phyloP scores from a whole-genome alignment of 2,888 invertebrate genomes.

The Scaptomyza polygonia region DNA sequence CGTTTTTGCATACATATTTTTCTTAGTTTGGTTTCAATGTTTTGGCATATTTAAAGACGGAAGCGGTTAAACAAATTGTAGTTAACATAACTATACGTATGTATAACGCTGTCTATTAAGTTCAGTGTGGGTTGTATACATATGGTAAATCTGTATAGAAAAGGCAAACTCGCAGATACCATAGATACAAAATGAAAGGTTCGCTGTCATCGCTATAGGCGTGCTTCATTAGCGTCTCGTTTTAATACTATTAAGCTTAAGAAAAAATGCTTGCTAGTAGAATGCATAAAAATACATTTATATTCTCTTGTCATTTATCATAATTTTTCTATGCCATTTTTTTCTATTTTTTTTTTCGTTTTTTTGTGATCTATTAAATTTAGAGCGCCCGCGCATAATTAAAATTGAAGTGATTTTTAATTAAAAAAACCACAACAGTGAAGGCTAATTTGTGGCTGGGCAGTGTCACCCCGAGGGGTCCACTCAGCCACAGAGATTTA shows the following conservation, averaged over 20 bases:
- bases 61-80: constrained; percentile 46
- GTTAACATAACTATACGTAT: constrained; percentile 55
- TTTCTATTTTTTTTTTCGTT: background rate
- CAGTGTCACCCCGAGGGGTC: constrained; percentile 16
- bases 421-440: constrained; percentile 53
- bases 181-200: constrained; percentile 48
- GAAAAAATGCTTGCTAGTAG: constrained; percentile 30
- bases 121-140: constrained; percentile 22
- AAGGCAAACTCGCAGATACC: constrained; percentile 21
- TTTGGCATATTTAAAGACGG: constrained; percentile 50
- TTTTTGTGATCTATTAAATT: constrained; percentile 50
- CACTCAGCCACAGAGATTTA: constrained; percentile 26
- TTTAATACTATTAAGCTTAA: constrained; percentile 19
- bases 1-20: constrained; percentile 47
- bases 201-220: constrained; percentile 43
- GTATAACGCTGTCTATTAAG: constrained; percentile 20
- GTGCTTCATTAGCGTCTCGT: constrained; percentile 69
- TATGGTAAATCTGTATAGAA: constrained; percentile 4
- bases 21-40: constrained; percentile 27
- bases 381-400: constrained; percentile 55
- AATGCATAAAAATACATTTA: constrained; percentile 45
- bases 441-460: constrained; percentile 53
- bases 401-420: constrained; percentile 71
- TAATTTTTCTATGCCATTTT: constrained; percentile 21
- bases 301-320: constrained; percentile 48